Percentiles rank a stretch among this genome's conserved stretches.
phyloP scores from a whole-genome alignment of 2,797 vertebrate genomes.

The Pseudochirops corinnae region DNA sequence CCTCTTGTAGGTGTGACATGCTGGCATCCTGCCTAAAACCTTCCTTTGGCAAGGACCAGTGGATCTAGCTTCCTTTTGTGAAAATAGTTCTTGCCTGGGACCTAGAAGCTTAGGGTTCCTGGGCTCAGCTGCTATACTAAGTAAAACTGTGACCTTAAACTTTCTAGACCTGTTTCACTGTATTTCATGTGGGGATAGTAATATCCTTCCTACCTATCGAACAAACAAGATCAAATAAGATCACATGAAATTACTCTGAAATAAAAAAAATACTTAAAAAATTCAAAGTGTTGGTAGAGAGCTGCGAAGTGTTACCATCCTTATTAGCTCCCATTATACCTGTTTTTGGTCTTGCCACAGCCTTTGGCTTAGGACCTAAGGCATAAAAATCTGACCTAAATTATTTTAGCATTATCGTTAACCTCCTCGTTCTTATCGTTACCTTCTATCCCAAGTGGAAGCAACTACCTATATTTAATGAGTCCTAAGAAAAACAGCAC shows the following conservation, averaged over 20 bases:
- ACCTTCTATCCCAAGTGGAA: background rate
- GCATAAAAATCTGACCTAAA: background rate
- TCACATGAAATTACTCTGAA: background rate
- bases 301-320: background rate
- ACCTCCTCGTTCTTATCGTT: background rate
- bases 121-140: background rate
- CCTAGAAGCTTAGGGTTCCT: background rate
- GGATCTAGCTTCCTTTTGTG: background rate
- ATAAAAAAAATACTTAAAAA: conserved; percentile 21
- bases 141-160: background rate
- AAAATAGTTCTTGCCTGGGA: background rate
- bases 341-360: conserved; percentile 6
- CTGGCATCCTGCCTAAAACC: background rate
- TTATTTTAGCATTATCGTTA: background rate
- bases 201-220: background rate
- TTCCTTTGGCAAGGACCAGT: background rate
- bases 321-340: background rate
- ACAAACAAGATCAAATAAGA: background rate
- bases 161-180: background rate
- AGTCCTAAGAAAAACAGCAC: background rate
- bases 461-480: background rate
- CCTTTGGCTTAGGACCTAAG: background rate
- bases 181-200: background rate
- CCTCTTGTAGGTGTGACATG: background rate
- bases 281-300: conserved; percentile 4